Evolutionary conservation across 2,888 invertebrate genomes (phyloP), one percentile per base, ranked within the genome.

Genomic region (Gortyna flavago): DNA sequence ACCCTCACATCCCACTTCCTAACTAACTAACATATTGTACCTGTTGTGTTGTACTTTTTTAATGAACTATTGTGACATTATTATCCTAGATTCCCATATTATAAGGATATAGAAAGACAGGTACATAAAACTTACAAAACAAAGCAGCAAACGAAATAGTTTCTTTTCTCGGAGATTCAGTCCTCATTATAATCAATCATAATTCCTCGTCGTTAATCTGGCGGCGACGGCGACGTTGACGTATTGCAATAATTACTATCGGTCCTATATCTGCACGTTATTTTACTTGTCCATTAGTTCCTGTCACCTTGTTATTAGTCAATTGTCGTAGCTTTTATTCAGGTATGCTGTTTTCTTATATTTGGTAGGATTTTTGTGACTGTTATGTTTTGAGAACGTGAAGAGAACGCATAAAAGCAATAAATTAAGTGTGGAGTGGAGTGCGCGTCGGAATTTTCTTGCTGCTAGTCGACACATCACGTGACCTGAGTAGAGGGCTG

Each of bases 161-260:
- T 84, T 67, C 57, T 87, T 80, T 79, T 66, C 65, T 64, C 51
- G 21, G 11, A 70, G 71, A 70, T 75, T 68, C 64, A 64, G 65
- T 82, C 51, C 84, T 83, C 88, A 82, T 87, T 84, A 86, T 74
- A 81, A 90, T 89, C 83, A 82, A 83, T 90, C 88, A 87, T 86
- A 81, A 89, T 89, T 82, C 86, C 51, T 86, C 83, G 83, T 86
- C 89, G 81, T 89, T 89, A 89, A 87, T 86, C 89, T 85, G 51
- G 16, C 21, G 70, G 7, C 66, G 88, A 89, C 21, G 70, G 7
- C 66, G 88, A 89, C 89, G 84, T 86, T 87, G 89, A 89, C 89
- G 86, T 90, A 89, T 89, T 82, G 86, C 81, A 77, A 81, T 89
- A 86, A 89, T 89, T 87, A 89, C 84, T 81, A 87, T 81, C 72